Conservation (phyloP, 2,797 vertebrate genomes). For the Arremon brunneinucha region DNA sequence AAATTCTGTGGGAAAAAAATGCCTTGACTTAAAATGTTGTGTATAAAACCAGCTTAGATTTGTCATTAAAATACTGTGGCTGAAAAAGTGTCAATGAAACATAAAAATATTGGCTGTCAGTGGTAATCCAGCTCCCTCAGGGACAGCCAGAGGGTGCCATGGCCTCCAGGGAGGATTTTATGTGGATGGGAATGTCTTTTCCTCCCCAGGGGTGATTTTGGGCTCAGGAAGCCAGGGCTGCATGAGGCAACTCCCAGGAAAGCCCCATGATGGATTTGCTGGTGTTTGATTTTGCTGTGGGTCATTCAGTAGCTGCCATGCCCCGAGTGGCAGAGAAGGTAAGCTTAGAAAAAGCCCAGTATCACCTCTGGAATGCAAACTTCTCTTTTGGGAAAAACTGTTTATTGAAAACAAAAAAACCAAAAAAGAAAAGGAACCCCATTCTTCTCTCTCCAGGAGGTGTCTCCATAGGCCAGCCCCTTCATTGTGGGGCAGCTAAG, state of each 20-base stretch:
- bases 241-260: not conserved
- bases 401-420: not conserved
- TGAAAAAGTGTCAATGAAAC: not conserved
- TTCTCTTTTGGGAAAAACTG: not conserved
- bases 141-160: not conserved
- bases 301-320: not conserved
- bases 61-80: not conserved
- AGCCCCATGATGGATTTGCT: not conserved
- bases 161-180: not conserved
- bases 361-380: not conserved
- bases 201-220: not conserved
- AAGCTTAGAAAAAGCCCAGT: not conserved
- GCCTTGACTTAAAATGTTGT: fast-evolving
- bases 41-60: not conserved
- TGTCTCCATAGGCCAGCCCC: not conserved
- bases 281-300: not conserved
- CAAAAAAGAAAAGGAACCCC: fast-evolving
- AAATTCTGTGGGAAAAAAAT: not conserved
- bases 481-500: not conserved
- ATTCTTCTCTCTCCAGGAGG: not conserved
- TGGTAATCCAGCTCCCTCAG: not conserved
- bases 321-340: not conserved
- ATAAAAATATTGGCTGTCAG: not conserved
- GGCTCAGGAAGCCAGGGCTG: not conserved
- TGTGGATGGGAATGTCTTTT: not conserved